These are phyloP conservation scores for Myiagra hebetior DNA, from an alignment of 2,113 vertebrate genomes.

Conservation along the genomic window DNA sequence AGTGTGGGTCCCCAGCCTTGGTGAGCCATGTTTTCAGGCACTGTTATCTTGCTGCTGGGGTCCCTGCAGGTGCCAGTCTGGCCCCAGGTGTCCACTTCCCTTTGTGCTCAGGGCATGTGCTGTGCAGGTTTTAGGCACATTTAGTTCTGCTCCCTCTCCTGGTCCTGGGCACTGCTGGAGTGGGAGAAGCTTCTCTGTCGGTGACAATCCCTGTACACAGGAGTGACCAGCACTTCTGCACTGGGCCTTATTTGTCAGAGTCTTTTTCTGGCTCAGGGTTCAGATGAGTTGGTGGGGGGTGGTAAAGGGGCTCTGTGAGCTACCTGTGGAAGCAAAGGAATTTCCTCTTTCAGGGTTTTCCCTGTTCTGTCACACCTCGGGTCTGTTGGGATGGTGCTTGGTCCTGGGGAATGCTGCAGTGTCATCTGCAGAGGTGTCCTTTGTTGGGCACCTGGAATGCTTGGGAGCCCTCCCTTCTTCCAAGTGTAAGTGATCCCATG, in stretches of 20 bases:
- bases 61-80: neutral
- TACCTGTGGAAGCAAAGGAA: neutral
- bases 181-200: accelerated
- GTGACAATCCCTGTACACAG: neutral
- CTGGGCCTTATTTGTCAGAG: neutral
- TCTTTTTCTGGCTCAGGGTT: neutral
- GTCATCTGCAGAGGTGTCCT: neutral
- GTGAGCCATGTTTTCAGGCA: accelerated
- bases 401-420: neutral
- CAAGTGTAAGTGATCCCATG: neutral
- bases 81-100: neutral
- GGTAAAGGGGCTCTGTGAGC: neutral
- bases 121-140: neutral
- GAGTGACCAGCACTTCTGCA: neutral
- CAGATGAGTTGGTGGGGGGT: neutral
- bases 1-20: neutral
- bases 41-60: neutral
- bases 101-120: neutral
- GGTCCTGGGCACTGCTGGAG: neutral
- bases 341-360: neutral
- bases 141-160: neutral
- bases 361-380: neutral
- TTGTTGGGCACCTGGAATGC: neutral
- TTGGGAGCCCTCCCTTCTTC: neutral
- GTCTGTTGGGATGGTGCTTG: neutral